Evolutionary conservation across 2,888 invertebrate genomes (phyloP), one percentile per base, ranked within the genome.

Genomic region (Caenorhabditis uteleia): DNA sequence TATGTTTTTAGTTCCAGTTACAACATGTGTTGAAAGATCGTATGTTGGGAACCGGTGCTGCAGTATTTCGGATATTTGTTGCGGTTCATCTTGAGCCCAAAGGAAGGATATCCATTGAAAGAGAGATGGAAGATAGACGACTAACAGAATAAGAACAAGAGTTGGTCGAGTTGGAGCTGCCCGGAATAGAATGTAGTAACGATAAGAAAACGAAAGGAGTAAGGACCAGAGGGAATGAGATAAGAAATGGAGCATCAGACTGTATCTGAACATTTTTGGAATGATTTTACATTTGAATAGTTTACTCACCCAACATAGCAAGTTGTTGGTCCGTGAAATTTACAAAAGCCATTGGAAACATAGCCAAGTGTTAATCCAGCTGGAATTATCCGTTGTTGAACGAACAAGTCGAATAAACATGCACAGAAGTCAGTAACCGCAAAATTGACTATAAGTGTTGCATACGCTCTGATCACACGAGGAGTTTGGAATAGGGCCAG

Each of bases 401-500:
- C 44, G n/a, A 44, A 44, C 7, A 44, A 44, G 23, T 42, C 42
- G 25, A 27, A 25, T 7, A 42, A n/a, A 16, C 42, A 42, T 3
- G 42, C 42, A 27, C 18, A 44, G n/a, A 44, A 44, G 25, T 44
- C 44, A 16, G 31, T 44, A 4, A 14, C 10, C 5, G 44, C 44
- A 29, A 44, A 44, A 44, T 44, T 44, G 29, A 44, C 12, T 12
- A 44, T 44, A 26, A 44, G 20, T 7, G 44, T 44, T 2, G 44
- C 4, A 44, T 59, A 59, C 7, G 45, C 34, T 26, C 33, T 38
- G 18, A 59, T 44, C 33, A 46, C 33, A 20, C 14, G 16, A 12
- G 59, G 59, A 2, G 59, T 51, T 27, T 46, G 38, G 40, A 39
- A 46, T 20, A 46, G 5, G 12, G 51, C 51, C 20, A 59, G 40